Evolutionary conservation across 2,888 invertebrate species (phyloP), one percentile per base, ranked within the genome.

Genomic region (Pycnomerus fuliginosus): DNA sequence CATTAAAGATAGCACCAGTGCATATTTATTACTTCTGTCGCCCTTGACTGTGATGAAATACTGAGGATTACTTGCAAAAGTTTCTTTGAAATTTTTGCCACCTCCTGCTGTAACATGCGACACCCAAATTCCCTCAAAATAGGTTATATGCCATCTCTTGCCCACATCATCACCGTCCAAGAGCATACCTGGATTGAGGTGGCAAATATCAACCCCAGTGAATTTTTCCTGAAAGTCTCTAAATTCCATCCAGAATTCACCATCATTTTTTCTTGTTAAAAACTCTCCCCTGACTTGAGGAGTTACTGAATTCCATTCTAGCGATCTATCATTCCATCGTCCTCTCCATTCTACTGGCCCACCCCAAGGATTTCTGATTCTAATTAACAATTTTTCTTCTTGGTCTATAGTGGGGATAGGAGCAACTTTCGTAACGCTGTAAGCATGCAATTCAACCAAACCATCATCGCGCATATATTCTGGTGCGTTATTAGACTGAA

Each of bases 1-100:
- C 90, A 96, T 93, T 1, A 97, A 76, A 0, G 91, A 94, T 16
- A 93, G 82, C 61, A 97, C 90, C 20, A 91, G 85, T 0, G 94
- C 94, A 75, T 94, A 95, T 50, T 86, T 86, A 50, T 91, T 88
- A 45, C 89, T 88, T 25, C 83, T 89, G 36, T 91, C 92, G 31
- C 82, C 80, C 11, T 74, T 80, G 52, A 97, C 70, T 0, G 84
- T 83, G 28, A 97, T 82, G 1, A 84, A 80, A 70, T 90, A 96
- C 69, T 97, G 94, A 0, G 94, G 93, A 73, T 97, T 97, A 13
- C 39, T 33, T 14, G 27, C 31, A 46, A 53, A 53, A 11, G 42
- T 50, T 43, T 20, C 28, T 27, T 8, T 8, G 20, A 17, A 17
- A 12, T 36, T 13, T n/a, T n/a, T 12, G 12, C 36, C 30, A 14